Evolutionary conservation across 23 tunicate species (phyloP).

Genomic region (Ascidia mentula): DNA sequence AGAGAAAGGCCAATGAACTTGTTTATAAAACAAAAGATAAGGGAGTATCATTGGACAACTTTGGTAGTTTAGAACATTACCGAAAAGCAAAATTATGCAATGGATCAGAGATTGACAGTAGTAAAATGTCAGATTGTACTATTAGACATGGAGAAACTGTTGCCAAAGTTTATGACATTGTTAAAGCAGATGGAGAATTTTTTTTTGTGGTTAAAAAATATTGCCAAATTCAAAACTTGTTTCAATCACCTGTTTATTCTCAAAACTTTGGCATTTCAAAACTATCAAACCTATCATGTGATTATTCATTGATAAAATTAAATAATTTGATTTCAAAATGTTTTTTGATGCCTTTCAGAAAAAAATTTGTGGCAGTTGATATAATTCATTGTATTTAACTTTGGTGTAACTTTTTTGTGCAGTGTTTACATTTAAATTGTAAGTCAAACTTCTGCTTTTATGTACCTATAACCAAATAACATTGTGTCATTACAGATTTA

Average conservation of each 20-base stretch:
- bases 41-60: not conserved
- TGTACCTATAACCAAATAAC: too few species aligned
- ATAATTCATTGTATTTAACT: too few species aligned
- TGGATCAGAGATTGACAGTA: not conserved
- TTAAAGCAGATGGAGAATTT: not conserved
- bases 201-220: not conserved
- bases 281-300: too few species aligned
- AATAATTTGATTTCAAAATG: too few species aligned
- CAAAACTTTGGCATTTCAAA: too few species aligned
- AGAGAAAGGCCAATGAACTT: not conserved
- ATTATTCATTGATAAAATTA: too few species aligned
- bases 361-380: too few species aligned
- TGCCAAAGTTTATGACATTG: not conserved
- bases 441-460: too few species aligned
- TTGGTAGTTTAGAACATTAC: not conserved
- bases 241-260: constrained; percentile 1
- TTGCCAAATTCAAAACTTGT: not conserved
- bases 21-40: not conserved
- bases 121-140: not conserved
- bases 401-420: too few species aligned
- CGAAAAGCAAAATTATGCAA: not conserved
- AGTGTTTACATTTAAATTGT: too few species aligned
- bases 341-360: too few species aligned
- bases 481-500: too few species aligned
- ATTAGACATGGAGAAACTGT: not conserved